phyloP scores from a whole-genome alignment of 2,888 invertebrate genomes.

The Drosophila buzzatii region DNA sequence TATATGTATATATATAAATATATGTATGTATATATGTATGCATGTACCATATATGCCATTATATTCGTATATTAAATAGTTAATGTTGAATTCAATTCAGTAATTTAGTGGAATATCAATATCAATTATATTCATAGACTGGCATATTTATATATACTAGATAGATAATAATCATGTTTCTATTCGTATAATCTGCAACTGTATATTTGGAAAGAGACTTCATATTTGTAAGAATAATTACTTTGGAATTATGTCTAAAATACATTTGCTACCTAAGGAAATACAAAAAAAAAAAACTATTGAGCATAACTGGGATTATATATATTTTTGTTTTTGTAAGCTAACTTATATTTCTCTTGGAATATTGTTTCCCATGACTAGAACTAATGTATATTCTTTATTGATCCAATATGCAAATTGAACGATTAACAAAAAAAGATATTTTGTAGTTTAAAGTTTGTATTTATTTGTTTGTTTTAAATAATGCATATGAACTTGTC shows the following conservation, averaged over 20 bases:
- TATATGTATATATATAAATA: conserved; percentile 35
- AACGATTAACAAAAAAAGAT: conserved; percentile 30
- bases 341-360: conserved; percentile 7
- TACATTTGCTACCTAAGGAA: conserved; percentile 32
- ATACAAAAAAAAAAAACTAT: conserved; percentile 20
- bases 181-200: conserved; percentile 30
- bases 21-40: conserved; percentile 10
- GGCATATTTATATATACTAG: conserved; percentile 11
- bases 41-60: conserved; percentile 31
- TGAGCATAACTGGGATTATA: conserved; percentile 36
- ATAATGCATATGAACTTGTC: conserved; percentile 61
- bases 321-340: conserved; percentile 2
- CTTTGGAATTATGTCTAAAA: conserved; percentile 12
- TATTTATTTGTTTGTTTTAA: conserved; percentile 56
- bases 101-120: conserved; percentile 47
- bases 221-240: conserved; percentile 2
- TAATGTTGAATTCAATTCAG: conserved; percentile 42
- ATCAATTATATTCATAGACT: conserved; percentile 23
- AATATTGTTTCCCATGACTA: conserved; percentile 40
- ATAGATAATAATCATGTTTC: conserved; percentile 20
- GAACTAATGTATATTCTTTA: conserved; percentile 33
- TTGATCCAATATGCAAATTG: conserved; percentile 1
- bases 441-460: conserved; percentile 47
- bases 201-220: conserved; percentile 42
- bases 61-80: conserved; percentile 41